These are phyloP conservation scores for Pholis gunnellus DNA, from an alignment of 2,113 vertebrate genomes.

Conservation along the genomic window DNA sequence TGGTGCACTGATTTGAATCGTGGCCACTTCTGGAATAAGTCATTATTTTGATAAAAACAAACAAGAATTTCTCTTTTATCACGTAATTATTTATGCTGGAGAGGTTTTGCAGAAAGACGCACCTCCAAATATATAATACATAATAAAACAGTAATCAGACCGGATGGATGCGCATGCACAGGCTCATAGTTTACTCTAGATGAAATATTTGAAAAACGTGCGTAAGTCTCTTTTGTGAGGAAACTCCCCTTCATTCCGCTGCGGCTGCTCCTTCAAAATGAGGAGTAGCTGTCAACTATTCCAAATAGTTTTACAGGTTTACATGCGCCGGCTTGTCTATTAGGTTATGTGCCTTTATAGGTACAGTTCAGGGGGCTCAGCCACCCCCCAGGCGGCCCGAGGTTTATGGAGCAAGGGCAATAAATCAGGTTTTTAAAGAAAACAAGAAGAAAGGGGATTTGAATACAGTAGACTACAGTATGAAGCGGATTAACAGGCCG, in stretches of 20 bases:
- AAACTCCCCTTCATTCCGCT: slow-evolving; percentile 54
- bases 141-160: not conserved
- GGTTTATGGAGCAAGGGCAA: slow-evolving; percentile 52
- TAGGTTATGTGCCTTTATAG: slow-evolving; percentile 70
- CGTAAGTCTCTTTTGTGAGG: slow-evolving; percentile 11
- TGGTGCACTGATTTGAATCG: not conserved
- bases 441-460: slow-evolving; percentile 30
- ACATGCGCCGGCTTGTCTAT: slow-evolving; percentile 82
- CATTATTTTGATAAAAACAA: not conserved
- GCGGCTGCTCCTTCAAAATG: slow-evolving; percentile 44
- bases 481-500: slow-evolving; percentile 8
- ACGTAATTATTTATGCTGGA: too few relatives aligned
- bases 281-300: slow-evolving; percentile 80
- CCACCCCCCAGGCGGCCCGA: slow-evolving; percentile 27
- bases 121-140: not conserved
- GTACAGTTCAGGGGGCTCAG: slow-evolving; percentile 71
- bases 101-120: not conserved
- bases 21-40: not conserved
- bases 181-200: not conserved
- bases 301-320: slow-evolving; percentile 82
- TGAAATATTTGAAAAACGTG: slow-evolving; percentile 19
- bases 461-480: slow-evolving; percentile 31
- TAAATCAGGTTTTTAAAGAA: slow-evolving; percentile 56
- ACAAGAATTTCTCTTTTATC: too few relatives aligned
- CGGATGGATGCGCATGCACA: slow-evolving; percentile 41